These are phyloP conservation scores for Microchirus variegatus DNA, from an alignment of 2,797 vertebrate genomes.

Conservation along the genomic window DNA sequence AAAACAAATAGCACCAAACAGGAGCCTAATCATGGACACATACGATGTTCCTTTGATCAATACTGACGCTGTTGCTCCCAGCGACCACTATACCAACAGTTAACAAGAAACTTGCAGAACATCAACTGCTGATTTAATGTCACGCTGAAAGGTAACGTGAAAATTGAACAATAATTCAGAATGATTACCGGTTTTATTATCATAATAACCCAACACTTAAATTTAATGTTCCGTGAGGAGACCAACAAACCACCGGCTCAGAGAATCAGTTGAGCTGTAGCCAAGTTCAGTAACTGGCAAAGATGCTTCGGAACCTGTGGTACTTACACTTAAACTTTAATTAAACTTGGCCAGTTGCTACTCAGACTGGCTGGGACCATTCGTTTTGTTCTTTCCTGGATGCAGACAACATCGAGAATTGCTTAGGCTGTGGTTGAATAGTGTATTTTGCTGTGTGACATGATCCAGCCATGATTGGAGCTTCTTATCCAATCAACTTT, in stretches of 20 bases:
- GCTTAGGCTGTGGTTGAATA: no score
- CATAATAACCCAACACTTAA: neutral
- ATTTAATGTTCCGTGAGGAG: no score
- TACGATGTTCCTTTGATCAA: no score
- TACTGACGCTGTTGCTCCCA: no score
- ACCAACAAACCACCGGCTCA: neutral
- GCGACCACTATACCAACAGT: no score
- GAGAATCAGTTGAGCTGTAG: neutral
- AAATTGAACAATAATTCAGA: neutral
- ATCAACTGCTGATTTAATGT: neutral
- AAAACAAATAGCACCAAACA: neutral
- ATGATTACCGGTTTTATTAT: neutral
- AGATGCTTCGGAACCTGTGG: neutral
- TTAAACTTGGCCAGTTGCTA: neutral
- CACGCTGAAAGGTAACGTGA: neutral
- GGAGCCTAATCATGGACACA: neutral
- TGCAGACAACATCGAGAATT: no score
- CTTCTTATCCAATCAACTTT: no score
- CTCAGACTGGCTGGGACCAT: neutral
- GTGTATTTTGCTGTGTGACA: no score
- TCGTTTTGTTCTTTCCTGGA: no score
- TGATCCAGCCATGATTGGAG: no score
- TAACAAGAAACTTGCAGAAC: no score
- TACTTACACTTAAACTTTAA: neutral
- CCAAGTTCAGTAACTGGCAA: neutral